A percentile compares a stretch with the other conserved stretches of the same genome.
Conservation (phyloP, 2,888 invertebrate species). For the Saturnia japonica region DNA sequence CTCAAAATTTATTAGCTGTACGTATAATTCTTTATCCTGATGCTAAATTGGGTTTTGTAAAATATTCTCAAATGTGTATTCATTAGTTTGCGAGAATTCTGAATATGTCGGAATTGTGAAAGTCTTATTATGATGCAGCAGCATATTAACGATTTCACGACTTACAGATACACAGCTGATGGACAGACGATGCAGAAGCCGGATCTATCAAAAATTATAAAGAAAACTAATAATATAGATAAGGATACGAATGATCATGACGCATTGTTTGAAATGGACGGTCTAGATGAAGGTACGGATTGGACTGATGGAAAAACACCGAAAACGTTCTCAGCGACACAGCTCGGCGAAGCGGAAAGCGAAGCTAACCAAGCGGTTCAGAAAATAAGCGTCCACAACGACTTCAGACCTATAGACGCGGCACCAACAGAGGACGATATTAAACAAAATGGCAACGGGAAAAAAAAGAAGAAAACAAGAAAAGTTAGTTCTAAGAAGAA, state of each 20-base stretch:
- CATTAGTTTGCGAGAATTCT: not conserved
- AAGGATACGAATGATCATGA: constrained; percentile 74
- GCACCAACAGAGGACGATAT: constrained; percentile 65
- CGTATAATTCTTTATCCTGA: not conserved
- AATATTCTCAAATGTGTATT: not conserved
- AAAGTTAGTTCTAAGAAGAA: constrained; percentile 91
- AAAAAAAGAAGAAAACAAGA: constrained; percentile 90
- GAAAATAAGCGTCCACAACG: constrained; percentile 84
- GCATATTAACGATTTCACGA: constrained; percentile 28
- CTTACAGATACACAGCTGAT: constrained; percentile 82
- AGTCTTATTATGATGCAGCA: not conserved
- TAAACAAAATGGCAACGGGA: constrained; percentile 81
- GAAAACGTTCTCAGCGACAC: constrained; percentile 81
- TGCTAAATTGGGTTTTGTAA: not conserved
- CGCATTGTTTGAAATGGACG: constrained; percentile 86
- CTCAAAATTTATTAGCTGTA: too few relatives aligned
- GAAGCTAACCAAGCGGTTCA: constrained; percentile 80
- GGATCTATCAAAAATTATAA: constrained; percentile 78
- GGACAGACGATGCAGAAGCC: constrained; percentile 81
- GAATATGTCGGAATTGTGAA: not conserved
- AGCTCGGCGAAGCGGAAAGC: constrained; percentile 70
- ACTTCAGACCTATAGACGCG: constrained; percentile 83
- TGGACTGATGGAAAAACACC: constrained; percentile 77
- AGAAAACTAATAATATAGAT: constrained; percentile 63
- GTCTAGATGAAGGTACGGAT: constrained; percentile 80